Conservation (phyloP, 1,140 invertebrate species). For the Pogonognathellus flavescens region DNA sequence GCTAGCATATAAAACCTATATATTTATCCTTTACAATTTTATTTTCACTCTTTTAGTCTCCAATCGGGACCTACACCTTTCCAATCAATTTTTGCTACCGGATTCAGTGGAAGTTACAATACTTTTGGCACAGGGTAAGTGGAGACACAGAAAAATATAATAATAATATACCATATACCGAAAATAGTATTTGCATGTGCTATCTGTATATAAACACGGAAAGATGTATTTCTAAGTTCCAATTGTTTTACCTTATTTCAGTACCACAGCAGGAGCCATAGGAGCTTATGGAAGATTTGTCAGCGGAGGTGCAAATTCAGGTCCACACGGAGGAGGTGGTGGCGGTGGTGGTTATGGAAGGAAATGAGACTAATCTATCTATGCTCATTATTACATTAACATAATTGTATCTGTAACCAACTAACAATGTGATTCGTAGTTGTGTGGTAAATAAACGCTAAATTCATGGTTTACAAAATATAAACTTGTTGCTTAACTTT, state of each 20-base stretch:
- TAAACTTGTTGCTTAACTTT: no score
- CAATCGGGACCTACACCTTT: constrained; percentile 62
- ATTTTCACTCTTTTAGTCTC: background rate
- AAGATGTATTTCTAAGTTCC: background rate
- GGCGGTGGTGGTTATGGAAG: background rate
- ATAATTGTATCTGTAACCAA: no score
- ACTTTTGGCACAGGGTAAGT: constrained; percentile 62
- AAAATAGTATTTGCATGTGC: no score
- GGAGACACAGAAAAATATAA: no score
- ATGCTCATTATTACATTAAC: no score
- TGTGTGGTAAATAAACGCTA: no score
- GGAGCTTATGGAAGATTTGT: constrained; percentile 63
- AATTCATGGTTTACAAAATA: no score
- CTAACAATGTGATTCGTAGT: no score
- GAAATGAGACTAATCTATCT: no score
- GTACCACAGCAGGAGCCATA: constrained; percentile 62
- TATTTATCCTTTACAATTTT: background rate
- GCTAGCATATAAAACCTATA: no score
- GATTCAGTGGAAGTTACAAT: constrained; percentile 61
- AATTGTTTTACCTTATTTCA: constrained; percentile 1
- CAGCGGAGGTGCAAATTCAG: constrained; percentile 56
- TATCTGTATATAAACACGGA: no score
- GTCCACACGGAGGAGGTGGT: constrained; percentile 52
- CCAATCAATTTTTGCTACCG: constrained; percentile 60
- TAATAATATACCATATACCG: background rate